Evolutionary conservation across 2,113 vertebrate genomes (phyloP).

Genomic region (Cyprinus carpio): DNA sequence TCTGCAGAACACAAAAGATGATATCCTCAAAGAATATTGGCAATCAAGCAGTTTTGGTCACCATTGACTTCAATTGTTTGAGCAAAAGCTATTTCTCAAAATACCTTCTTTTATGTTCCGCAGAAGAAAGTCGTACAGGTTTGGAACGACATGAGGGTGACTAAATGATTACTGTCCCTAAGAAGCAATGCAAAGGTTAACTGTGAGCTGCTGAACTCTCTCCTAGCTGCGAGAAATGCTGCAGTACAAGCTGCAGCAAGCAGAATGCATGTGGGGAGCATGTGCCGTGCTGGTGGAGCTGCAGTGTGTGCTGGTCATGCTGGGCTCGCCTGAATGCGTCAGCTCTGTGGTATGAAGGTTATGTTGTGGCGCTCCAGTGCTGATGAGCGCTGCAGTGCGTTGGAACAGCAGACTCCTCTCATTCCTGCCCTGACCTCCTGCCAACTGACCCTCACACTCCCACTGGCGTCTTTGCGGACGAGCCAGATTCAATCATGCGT

Average conservation of each 20-base stretch:
- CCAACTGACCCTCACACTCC: constrained; percentile 42
- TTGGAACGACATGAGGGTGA: not conserved
- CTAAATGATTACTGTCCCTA: not conserved
- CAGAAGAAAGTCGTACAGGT: not conserved
- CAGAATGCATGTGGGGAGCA: constrained; percentile 10
- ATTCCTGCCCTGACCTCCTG: constrained; percentile 61
- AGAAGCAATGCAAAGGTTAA: not conserved
- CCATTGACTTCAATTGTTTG: not conserved
- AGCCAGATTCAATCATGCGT: constrained; percentile 45
- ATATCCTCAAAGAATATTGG: not conserved
- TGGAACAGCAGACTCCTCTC: constrained; percentile 54
- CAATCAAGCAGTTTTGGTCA: not conserved
- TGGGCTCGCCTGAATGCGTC: constrained; percentile 63
- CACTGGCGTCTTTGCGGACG: constrained; percentile 54
- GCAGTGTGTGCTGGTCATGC: constrained; percentile 50
- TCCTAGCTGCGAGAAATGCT: not conserved
- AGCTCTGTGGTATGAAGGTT: constrained; percentile 67
- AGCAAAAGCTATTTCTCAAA: not conserved
- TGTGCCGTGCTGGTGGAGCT: constrained; percentile 33
- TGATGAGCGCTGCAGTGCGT: constrained; percentile 68
- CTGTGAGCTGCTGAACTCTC: not conserved
- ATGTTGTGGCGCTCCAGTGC: constrained; percentile 65
- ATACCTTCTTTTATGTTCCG: not conserved
- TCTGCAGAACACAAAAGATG: not conserved
- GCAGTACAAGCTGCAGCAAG: constrained; percentile 28